Base-by-base conservation (phyloP, 2,113 vertebrate genomes). In the Peromyscus maniculatus region DNA sequence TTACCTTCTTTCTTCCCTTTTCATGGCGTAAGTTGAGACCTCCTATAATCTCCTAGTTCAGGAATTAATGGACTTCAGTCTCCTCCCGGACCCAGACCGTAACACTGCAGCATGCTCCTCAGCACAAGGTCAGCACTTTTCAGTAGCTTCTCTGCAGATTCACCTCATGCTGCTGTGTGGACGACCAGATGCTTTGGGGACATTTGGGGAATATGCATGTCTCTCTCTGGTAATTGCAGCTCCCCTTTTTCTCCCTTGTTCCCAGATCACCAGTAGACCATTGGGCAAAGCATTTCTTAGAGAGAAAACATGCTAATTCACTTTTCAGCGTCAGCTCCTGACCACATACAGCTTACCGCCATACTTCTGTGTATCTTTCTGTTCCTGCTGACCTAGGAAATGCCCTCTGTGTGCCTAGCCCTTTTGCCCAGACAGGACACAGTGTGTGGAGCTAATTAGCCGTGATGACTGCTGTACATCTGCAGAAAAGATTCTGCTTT, bases 91-190 rank as follows among this genome's bases (percentile, higher is more conserved):
- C n/a, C 59, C 5, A 5, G 79, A 67, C 55, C 21, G 21, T 0
- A 4, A 72, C 28, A 26, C 5, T 64, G 19, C 26, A 26, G 5
- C 11, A 2, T 3, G 17, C 10, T 74, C 66, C 39, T 64, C 33
- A 33, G 2, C 84, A 69, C 4, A 0, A 36, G 43, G 26, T 24
- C 6, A 59, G 28, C 16, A 2, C 5, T 13, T 26, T 59, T 46
- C 71, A 4, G 26, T 46, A 22, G 46, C 36, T 66, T 90, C 74
- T 66, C 43, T 59, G 19, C 28, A 67, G 19, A 12, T 1, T 55
- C 0, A 49, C 5, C 39, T 3, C 64, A n/a, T 21, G 16, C 17
- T 36, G 12, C 57, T 0, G 0, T 7, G 28, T 57, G 33, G 5
- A 12, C 0, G 2, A 7, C 57, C 21, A 33, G 86, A 11, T 36